A percentile compares a stretch with the other conserved stretches of the same genome.
These are phyloP conservation scores for Daboia siamensis DNA, from an alignment of 2,113 vertebrate genomes.

Conservation along the genomic window DNA sequence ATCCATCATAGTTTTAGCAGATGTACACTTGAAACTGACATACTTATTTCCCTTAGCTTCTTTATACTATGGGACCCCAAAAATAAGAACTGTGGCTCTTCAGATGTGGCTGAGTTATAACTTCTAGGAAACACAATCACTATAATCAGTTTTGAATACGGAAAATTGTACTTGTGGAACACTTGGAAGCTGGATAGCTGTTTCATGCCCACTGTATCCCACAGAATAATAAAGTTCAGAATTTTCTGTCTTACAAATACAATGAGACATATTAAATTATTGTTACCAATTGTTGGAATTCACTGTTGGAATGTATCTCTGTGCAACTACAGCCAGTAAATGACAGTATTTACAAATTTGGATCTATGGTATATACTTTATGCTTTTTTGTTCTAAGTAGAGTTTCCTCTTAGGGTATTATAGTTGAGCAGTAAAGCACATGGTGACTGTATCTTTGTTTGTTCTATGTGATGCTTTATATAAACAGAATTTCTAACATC, in stretches of 20 bases:
- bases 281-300: neutral
- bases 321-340: no score
- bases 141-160: neutral
- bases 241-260: neutral
- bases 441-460: no score
- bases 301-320: no score
- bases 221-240: neutral
- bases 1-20: neutral
- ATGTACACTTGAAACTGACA: neutral
- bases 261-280: neutral
- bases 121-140: neutral
- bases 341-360: no score
- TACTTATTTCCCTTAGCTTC: conserved; percentile 3
- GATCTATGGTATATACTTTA: no score
- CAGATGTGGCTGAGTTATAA: neutral
- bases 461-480: no score
- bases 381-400: no score
- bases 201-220: neutral
- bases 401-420: no score
- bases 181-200: neutral
- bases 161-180: neutral
- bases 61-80: neutral
- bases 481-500: no score
- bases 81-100: neutral
- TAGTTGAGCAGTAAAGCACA: no score